These are phyloP conservation scores for Encarsia formosa DNA, from an alignment of 2,888 invertebrate species.

Conservation along the genomic window DNA sequence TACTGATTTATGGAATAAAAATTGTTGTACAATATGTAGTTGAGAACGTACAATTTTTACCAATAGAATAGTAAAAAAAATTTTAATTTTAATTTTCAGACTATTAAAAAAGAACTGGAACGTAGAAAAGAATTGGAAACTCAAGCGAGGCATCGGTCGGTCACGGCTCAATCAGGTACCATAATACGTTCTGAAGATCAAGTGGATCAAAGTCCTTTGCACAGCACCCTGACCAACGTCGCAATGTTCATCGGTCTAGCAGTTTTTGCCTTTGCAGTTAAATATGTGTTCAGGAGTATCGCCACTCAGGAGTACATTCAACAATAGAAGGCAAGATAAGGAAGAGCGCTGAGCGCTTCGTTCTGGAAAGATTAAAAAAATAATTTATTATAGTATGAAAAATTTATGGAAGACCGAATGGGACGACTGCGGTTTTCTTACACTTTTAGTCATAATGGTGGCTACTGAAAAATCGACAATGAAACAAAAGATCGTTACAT, in stretches of 20 bases:
- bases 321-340: constrained; percentile 9
- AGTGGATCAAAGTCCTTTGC: constrained; percentile 62
- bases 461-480: constrained; percentile 6
- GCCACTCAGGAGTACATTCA: constrained; percentile 55
- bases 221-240: constrained; percentile 79
- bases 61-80: too few relatives aligned
- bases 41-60: too few relatives aligned
- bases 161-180: constrained; percentile 41
- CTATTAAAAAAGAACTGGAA: constrained; percentile 53
- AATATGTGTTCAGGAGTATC: constrained; percentile 81
- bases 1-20: too few relatives aligned
- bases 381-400: constrained; percentile 1
- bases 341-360: constrained; percentile 11
- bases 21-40: too few relatives aligned
- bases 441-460: constrained; percentile 3
- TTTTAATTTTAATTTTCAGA: constrained; percentile 27
- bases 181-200: constrained; percentile 43
- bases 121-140: constrained; percentile 53
- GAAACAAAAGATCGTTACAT: constrained; percentile 12
- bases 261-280: constrained; percentile 87
- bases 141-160: constrained; percentile 47
- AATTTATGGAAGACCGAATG: constrained; percentile 3
- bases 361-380: constrained; percentile 5
- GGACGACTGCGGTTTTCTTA: constrained; percentile 5
- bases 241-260: constrained; percentile 86